A percentile compares a stretch with the other conserved stretches of the same genome.
phyloP scores from a whole-genome alignment of 1,140 invertebrate species.

The Apis dorsata region DNA sequence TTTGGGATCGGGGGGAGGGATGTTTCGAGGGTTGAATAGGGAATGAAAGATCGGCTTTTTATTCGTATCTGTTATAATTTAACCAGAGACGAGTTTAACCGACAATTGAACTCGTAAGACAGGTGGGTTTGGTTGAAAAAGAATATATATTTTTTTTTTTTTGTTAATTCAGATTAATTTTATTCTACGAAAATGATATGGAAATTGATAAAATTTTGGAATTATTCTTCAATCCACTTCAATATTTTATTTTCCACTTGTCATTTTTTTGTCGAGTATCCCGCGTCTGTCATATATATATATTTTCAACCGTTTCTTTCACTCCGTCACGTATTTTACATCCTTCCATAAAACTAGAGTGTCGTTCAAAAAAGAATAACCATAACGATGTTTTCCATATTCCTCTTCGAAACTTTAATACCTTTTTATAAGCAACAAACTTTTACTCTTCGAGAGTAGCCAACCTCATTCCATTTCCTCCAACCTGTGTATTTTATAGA shows the following conservation, averaged over 20 bases:
- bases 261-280: too few relatives aligned
- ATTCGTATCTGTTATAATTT: not conserved
- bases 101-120: not conserved
- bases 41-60: not conserved
- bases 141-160: too few relatives aligned
- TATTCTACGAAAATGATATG: too few relatives aligned
- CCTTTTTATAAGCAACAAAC: not conserved
- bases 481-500: not conserved
- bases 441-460: slow-evolving; percentile 3
- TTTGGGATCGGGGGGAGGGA: not conserved
- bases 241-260: too few relatives aligned
- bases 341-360: not conserved
- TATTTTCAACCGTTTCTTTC: not conserved
- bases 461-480: not conserved
- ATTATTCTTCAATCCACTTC: too few relatives aligned
- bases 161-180: too few relatives aligned
- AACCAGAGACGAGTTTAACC: not conserved
- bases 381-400: not conserved
- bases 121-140: too few relatives aligned
- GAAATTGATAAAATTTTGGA: too few relatives aligned
- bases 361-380: not conserved
- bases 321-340: not conserved
- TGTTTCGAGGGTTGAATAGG: not conserved
- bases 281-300: too few relatives aligned
- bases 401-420: not conserved